Percentiles rank a stretch among this genome's conserved stretches.
phyloP scores from a whole-genome alignment of 2,888 invertebrate species.

The Temnothorax unifasciatus region DNA sequence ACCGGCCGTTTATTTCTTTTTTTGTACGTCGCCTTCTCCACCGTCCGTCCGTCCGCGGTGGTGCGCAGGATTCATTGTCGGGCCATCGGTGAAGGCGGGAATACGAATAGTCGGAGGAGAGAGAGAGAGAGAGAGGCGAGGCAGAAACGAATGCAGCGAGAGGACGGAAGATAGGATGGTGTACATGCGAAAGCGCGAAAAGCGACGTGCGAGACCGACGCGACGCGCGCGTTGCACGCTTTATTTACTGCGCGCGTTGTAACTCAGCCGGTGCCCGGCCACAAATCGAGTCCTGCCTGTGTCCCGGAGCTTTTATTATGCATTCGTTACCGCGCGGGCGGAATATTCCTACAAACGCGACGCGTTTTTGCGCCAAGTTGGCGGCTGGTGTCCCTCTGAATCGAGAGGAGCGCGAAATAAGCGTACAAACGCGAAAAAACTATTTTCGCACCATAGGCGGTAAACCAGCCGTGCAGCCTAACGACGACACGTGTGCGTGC shows the following conservation, averaged over 20 bases:
- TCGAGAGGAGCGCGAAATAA: conserved; percentile 10
- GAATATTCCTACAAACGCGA: conserved; percentile 30
- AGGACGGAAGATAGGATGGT: not conserved
- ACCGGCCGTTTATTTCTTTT: conserved; percentile 56
- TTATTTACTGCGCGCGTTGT: conserved; percentile 71
- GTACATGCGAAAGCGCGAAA: conserved; percentile 55
- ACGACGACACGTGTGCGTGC: conserved; percentile 22
- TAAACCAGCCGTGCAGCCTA: not conserved
- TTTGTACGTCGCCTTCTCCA: conserved; percentile 46
- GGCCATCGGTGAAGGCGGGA: conserved; percentile 39
- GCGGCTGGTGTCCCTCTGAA: not conserved
- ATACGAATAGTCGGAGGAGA: conserved; percentile 28
- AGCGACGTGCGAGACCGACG: conserved; percentile 64
- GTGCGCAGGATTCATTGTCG: conserved; percentile 71
- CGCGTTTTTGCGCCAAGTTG: not conserved
- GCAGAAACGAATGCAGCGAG: conserved; percentile 9
- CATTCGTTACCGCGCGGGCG: conserved; percentile 47
- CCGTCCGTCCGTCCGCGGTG: not conserved
- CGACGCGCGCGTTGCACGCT: conserved; percentile 57
- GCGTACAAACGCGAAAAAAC: not conserved
- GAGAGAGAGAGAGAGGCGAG: conserved; percentile 14
- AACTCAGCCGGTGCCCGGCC: conserved; percentile 67
- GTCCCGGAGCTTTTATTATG: conserved; percentile 56
- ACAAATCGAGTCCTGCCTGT: conserved; percentile 65
- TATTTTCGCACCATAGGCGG: conserved; percentile 9